Base-by-base conservation (phyloP, 2,888 invertebrate species). In the Drosophila mayaguana region DNA sequence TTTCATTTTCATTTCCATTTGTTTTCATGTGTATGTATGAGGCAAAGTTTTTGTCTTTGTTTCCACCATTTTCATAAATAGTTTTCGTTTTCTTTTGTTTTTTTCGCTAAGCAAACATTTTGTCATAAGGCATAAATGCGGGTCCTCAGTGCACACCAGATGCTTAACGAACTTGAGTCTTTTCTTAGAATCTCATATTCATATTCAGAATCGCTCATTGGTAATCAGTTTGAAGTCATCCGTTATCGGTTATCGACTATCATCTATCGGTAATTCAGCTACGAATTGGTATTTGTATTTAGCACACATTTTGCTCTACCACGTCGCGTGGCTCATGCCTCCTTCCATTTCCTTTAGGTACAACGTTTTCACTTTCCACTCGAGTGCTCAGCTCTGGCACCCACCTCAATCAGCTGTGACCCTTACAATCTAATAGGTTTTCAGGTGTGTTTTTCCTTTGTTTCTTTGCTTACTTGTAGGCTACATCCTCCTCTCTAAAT, bases 341-440 rank as follows among this genome's bases (percentile, higher is more conserved):
- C 14, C 45, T 8, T 42, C 2, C 43, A 6, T 5, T n/a, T 46
- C 25, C 63, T 69, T 86, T 81, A 88, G 83, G 89, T 84, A 88
- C 89, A 83, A 67, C 69, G 76, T 74, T 84, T 75, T 22, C 28
- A 20, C 38, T 12, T 38, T 22, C 51, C 66, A 57, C 63, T 67
- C 64, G 45, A 62, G 55, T 65, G 59, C 69, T 78, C 45, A 60
- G 64, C 73, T 77, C 67, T 55, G 46, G 25, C 69, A 45, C 43
- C 42, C 42, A 18, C 36, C 18, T 12, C 42, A 7, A 36, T 46
- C 56, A 36, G 42, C 36, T 65, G 53, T 42, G 56, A 57, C 32
- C 62, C 46, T 54, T 61, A 50, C 40, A 54, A 54, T 48, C 75
- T 74, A 74, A 75, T 53, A 55, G 67, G 63, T 51, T 43, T 57